Base-by-base conservation (phyloP, 2,888 invertebrate species). In the Heliconius hortense region DNA sequence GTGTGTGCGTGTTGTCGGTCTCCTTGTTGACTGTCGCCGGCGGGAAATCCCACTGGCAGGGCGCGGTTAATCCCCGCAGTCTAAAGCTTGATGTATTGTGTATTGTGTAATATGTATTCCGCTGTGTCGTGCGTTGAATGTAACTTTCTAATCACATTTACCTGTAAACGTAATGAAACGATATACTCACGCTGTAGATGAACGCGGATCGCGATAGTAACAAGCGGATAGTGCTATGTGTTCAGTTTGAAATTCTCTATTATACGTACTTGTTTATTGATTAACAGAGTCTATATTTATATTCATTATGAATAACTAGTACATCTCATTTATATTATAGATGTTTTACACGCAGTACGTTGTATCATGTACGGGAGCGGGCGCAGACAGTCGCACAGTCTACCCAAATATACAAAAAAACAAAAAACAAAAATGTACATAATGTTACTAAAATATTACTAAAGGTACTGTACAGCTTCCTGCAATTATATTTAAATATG, bases 211-310 rank as follows among this genome's bases (percentile, higher is more conserved):
- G 53, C 48, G 68, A 31, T 31, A 28, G 48, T 43, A 35, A 56
- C 56, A 18, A 56, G 56, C n/a, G 39, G 66, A 62, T 59, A 64
- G 35, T 26, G 60, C 35, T 68, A 72, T 63, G 59, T 43, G 66
- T 35, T 68, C 62, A 68, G 62, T 64, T 21, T 72, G 8, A 64
- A 59, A 26, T 73, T 70, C 63, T 63, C 71, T 72, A 35, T 74
- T 76, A 75, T 63, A 28, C 69, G 60, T 80, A 78, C 72, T 76
- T 77, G 77, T 80, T 79, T 78, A 73, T 79, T 77, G 67, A 63
- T 80, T 75, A 74, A 74, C 76, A 80, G 81, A 81, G 79, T 81
- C 77, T 81, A 79, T 80, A 75, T 73, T 72, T 76, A 64, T 76
- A 72, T 78, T 66, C 56, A 74, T 71, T 76, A 72, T 76, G 77